Conservation (phyloP, 1,140 invertebrate genomes). For the Aphaenogaster rudis region DNA sequence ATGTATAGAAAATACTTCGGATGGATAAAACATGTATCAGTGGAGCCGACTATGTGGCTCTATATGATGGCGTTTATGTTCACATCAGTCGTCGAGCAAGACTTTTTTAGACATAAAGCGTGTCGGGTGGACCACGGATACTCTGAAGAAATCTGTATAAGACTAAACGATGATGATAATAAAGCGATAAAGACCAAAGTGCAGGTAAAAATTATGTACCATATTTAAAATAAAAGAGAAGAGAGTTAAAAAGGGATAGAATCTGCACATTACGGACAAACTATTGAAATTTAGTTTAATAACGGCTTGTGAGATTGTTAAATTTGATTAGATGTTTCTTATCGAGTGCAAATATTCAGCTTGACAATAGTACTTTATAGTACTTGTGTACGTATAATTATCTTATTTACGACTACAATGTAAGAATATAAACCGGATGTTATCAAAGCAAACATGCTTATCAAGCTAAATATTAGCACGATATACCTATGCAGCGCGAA, state of each 20-base stretch:
- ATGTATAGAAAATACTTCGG: conserved; percentile 45
- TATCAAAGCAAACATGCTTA: conserved; percentile 20
- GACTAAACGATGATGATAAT: conserved; percentile 86
- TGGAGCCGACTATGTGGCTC: conserved; percentile 92
- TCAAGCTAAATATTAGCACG: background rate
- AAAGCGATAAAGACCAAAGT: conserved; percentile 88
- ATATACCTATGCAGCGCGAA: background rate
- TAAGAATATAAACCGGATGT: background rate
- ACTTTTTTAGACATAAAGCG: conserved; percentile 91
- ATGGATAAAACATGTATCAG: conserved; percentile 87
- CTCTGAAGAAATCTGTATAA: conserved; percentile 89
- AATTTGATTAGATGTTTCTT: background rate
- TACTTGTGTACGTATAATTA: background rate
- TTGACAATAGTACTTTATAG: background rate
- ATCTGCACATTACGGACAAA: background rate
- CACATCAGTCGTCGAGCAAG: conserved; percentile 92
- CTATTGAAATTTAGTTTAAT: background rate
- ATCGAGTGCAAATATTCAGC: conserved; percentile 7
- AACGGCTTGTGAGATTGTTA: background rate
- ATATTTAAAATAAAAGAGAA: background rate
- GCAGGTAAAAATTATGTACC: conserved; percentile 86
- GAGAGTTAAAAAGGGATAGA: background rate
- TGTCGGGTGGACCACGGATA: conserved; percentile 91
- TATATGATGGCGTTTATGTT: conserved; percentile 94
- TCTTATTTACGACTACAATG: conserved; percentile 1